Percentiles rank a stretch among this genome's conserved stretches.
Evolutionary conservation across 2,888 invertebrate species (phyloP).

Genomic region (Drosophila putrida): DNA sequence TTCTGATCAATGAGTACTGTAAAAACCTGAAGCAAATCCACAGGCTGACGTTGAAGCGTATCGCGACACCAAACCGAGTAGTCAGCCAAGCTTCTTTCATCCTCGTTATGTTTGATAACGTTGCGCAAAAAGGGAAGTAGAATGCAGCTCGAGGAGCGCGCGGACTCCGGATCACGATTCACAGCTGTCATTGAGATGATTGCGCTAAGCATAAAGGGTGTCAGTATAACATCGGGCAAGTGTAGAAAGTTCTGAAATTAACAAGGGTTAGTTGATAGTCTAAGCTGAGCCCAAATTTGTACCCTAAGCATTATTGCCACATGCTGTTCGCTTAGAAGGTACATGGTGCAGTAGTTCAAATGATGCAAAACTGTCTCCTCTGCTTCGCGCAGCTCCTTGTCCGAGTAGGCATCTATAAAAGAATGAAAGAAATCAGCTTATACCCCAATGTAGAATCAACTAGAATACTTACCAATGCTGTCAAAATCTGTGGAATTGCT

Average conservation of each 20-base stretch:
- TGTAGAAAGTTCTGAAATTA: slow-evolving; percentile 86
- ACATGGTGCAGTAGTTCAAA: slow-evolving; percentile 85
- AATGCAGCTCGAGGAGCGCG: slow-evolving; percentile 75
- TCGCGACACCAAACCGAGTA: slow-evolving; percentile 87
- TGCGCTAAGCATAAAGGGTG: slow-evolving; percentile 88
- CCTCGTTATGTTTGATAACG: slow-evolving; percentile 84
- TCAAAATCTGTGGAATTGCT: slow-evolving; percentile 84
- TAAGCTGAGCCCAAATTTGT: slow-evolving; percentile 2
- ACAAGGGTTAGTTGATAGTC: slow-evolving; percentile 39
- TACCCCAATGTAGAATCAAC: neutral
- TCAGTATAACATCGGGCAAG: slow-evolving; percentile 87
- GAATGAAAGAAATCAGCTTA: neutral
- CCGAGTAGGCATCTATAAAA: slow-evolving; percentile 83
- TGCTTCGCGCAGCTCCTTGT: slow-evolving; percentile 87
- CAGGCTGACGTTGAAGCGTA: slow-evolving; percentile 77
- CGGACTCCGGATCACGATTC: slow-evolving; percentile 84
- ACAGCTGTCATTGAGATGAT: slow-evolving; percentile 85
- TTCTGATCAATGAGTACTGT: slow-evolving; percentile 84
- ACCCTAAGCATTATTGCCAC: slow-evolving; percentile 80
- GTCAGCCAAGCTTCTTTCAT: slow-evolving; percentile 85
- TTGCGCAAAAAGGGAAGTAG: slow-evolving; percentile 82
- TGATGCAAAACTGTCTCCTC: slow-evolving; percentile 88
- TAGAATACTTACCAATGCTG: slow-evolving; percentile 79
- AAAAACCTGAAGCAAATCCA: slow-evolving; percentile 81
- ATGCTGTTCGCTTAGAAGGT: slow-evolving; percentile 82